Evolutionary conservation across 1,140 invertebrate species (phyloP).

Genomic region (Drosophila jambulina): DNA sequence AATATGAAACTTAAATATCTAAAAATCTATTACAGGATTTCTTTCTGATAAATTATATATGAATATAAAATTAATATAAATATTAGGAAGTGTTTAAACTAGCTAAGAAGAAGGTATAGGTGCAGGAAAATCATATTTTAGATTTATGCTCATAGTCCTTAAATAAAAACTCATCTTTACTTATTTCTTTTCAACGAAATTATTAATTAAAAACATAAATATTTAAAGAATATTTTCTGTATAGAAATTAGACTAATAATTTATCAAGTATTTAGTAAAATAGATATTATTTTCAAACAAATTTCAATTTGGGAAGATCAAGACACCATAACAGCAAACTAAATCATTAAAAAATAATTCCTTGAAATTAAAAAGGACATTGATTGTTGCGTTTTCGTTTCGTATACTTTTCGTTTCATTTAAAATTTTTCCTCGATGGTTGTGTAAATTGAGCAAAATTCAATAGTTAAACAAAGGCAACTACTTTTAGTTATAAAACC

Average conservation of each 20-base stretch:
- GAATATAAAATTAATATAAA: neutral
- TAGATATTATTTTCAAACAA: neutral
- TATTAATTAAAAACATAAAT: neutral
- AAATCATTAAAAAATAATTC: neutral
- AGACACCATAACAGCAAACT: neutral
- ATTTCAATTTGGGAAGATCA: neutral
- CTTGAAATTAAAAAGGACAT: neutral
- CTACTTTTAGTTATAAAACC: constrained; percentile 7
- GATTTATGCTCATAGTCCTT: neutral
- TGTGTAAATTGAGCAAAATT: constrained; percentile 29
- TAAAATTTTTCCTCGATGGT: neutral
- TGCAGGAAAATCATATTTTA: neutral
- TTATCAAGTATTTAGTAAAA: neutral
- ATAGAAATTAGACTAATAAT: neutral
- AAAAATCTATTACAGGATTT: neutral
- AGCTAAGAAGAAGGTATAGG: neutral
- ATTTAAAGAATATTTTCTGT: neutral
- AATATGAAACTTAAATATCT: neutral
- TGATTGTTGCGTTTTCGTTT: constrained; percentile 47
- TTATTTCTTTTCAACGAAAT: neutral
- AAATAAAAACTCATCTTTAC: neutral
- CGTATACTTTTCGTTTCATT: neutral
- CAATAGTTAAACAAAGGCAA: neutral
- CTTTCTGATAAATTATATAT: too few species aligned
- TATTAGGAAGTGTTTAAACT: neutral